Base-by-base conservation (phyloP, 2,113 vertebrate species). In the Hippoglossus stenolepis region DNA sequence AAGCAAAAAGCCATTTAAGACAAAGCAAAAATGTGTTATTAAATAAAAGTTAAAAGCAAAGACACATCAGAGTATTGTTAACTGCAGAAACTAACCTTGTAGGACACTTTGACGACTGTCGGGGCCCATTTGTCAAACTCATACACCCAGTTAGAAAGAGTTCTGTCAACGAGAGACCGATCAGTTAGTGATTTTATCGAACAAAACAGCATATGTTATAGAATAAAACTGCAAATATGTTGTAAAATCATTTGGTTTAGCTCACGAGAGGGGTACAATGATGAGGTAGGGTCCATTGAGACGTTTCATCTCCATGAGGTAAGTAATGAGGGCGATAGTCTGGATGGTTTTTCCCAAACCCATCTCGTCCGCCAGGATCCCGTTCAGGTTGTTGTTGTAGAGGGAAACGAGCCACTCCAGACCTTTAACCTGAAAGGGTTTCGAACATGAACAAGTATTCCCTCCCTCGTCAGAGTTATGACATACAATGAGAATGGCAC, bases 51-150 rank as follows among this genome's bases (percentile, higher is more conserved):
- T 20, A 51, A 35, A 7, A 24, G 15, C n/a, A 51, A 35, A n/a
- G 58, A 31, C 1, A n/a, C 5, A 2, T 14, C 13, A 58, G 13
- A 26, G 24, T 59, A 18, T 17, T 4, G 17, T 38, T 12, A 4
- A 15, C 15, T 28, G 26, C 28, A 49, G 40, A 63, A 57, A 85
- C 89, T 20, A 81, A 96, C 98, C 96, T 99, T 99, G 92, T 99
- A 99, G 6, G 98, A 98, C 63, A 99, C 95, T 92, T 98, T 99
- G 65, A 98, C 96, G 54, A 99, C 98, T 0, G 97, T 97, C 3
- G 98, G 98, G 17, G 96, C 97, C 98, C 97, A 99, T 58, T 99
- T 99, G 91, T 99, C 98, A 70, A 99, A 99, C 91, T 99, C 98
- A 0, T 98, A 98, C 0, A 97, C 97, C 98, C 98, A 99, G 87